These are phyloP conservation scores for Gadopsis bispinosus DNA, from an alignment of 2,797 vertebrate species.

Conservation along the genomic window DNA sequence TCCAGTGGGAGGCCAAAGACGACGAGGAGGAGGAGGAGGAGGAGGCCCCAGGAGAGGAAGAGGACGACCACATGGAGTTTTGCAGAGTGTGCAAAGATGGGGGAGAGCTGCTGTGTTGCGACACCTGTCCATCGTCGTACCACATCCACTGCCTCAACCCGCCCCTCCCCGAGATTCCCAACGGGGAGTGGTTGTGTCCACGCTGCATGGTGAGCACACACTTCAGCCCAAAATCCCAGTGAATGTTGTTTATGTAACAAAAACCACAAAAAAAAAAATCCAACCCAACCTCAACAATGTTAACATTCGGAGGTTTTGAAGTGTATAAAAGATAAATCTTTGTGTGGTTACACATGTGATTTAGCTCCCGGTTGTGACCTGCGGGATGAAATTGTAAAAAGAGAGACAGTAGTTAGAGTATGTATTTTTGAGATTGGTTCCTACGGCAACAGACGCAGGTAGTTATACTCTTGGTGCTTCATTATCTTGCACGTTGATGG, in stretches of 20 bases:
- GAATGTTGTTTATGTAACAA: neutral
- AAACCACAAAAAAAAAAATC: neutral
- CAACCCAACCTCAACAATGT: neutral
- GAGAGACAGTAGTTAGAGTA: neutral
- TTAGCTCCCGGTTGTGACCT: neutral
- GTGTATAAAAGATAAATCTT: neutral
- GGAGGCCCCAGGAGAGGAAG: slow-evolving; percentile 92
- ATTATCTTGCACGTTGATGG: neutral
- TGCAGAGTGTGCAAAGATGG: slow-evolving; percentile 98
- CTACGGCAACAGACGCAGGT: neutral
- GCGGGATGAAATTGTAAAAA: neutral
- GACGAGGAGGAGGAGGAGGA: slow-evolving; percentile 97
- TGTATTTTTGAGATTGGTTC: neutral
- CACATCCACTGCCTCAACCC: slow-evolving; percentile 99
- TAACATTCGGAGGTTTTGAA: neutral
- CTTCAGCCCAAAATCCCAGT: neutral
- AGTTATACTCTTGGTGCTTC: neutral
- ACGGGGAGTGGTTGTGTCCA: slow-evolving; percentile 98
- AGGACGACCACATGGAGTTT: slow-evolving; percentile 99
- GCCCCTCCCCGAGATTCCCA: slow-evolving; percentile 96
- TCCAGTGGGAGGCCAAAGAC: slow-evolving; percentile 99
- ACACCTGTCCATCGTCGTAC: slow-evolving; percentile 97
- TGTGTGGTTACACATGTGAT: neutral
- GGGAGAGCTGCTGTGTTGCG: slow-evolving; percentile 96
- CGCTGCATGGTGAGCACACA: slow-evolving; percentile 93